Conservation (phyloP, 2,888 invertebrate species). For the Schizotus pectinicornis region DNA sequence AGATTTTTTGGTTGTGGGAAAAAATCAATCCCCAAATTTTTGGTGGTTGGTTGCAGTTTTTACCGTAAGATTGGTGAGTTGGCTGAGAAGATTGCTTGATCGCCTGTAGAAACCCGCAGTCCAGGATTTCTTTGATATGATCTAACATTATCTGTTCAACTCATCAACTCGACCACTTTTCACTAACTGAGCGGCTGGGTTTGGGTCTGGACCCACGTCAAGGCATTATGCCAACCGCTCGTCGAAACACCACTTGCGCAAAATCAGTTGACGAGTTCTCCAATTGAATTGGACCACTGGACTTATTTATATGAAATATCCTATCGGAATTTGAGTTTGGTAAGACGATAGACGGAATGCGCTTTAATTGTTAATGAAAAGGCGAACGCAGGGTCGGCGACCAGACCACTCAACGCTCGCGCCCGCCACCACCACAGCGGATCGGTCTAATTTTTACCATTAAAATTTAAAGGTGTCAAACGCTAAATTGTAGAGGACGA, state of each 20-base stretch:
- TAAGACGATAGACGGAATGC: too few relatives aligned
- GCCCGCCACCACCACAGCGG: too few relatives aligned
- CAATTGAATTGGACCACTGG: slow-evolving; percentile 1
- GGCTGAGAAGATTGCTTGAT: slow-evolving; percentile 13
- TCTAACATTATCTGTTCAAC: slow-evolving; percentile 53
- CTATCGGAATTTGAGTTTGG: too few relatives aligned
- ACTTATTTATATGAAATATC: too few relatives aligned
- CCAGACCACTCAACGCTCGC: too few relatives aligned
- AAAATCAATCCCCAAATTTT: too few relatives aligned
- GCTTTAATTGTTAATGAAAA: too few relatives aligned
- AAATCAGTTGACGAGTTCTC: slow-evolving; percentile 13
- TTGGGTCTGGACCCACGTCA: neutral
- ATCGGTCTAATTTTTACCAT: too few relatives aligned
- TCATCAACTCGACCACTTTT: slow-evolving; percentile 32
- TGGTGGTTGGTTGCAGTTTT: neutral
- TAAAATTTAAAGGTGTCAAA: too few relatives aligned
- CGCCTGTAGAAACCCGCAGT: slow-evolving; percentile 47
- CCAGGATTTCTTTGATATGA: slow-evolving; percentile 51
- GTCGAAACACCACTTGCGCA: slow-evolving; percentile 1
- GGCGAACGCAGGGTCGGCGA: too few relatives aligned
- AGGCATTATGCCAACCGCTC: slow-evolving; percentile 20
- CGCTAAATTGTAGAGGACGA: too few relatives aligned
- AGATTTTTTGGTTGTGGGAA: too few relatives aligned
- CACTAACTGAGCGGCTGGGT: slow-evolving; percentile 18
- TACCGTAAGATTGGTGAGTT: slow-evolving; percentile 11